These are phyloP conservation scores for Phthorimaea operculella DNA, from an alignment of 1,140 invertebrate species.

Conservation along the genomic window DNA sequence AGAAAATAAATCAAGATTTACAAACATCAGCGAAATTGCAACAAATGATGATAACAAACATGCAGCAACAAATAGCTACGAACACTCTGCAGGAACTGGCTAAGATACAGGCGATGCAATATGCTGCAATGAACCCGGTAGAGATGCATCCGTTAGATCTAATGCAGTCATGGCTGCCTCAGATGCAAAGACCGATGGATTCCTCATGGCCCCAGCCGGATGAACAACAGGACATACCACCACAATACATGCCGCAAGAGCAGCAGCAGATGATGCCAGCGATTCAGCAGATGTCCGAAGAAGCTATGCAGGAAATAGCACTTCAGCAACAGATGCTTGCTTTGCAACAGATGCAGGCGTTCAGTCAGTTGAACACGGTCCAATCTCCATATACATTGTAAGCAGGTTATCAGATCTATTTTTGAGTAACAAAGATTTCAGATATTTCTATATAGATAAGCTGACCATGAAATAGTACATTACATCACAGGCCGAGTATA, in stretches of 20 bases:
- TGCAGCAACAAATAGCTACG: background rate
- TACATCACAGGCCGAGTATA: too few species aligned
- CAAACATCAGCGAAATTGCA: background rate
- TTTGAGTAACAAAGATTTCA: background rate
- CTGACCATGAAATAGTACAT: too few species aligned
- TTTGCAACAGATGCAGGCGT: constrained; percentile 19
- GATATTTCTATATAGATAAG: background rate
- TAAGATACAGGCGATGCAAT: background rate
- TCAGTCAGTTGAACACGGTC: constrained; percentile 5
- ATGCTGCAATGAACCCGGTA: background rate
- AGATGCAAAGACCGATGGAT: background rate
- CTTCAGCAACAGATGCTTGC: constrained; percentile 20
- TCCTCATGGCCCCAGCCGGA: background rate
- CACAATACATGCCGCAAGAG: background rate
- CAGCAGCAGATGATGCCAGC: background rate
- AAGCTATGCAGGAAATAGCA: constrained; percentile 6
- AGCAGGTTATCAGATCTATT: constrained; percentile 1
- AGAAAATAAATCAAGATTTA: background rate
- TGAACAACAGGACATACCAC: too few species aligned
- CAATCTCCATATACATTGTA: background rate
- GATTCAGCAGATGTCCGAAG: background rate
- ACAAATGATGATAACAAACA: background rate
- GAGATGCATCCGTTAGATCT: background rate
- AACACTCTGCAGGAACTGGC: background rate
- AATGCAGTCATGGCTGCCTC: background rate